Evolutionary conservation across 2,888 invertebrate genomes (phyloP).

Genomic region (Chymomyza procnemis): DNA sequence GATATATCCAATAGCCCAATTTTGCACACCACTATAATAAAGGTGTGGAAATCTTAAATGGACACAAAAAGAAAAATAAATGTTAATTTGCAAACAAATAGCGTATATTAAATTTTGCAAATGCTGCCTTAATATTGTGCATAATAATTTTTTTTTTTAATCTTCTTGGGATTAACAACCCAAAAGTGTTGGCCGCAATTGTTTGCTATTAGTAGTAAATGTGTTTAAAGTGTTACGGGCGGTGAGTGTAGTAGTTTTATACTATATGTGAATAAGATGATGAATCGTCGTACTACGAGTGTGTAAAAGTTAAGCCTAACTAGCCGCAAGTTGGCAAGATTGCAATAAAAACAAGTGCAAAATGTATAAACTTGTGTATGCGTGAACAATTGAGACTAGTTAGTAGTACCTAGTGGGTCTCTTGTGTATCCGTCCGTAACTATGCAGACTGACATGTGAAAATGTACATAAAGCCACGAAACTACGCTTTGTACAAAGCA

Average conservation of each 20-base stretch:
- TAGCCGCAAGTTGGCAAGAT: not conserved
- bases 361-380: not conserved
- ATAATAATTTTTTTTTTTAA: constrained; percentile 14
- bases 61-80: constrained; percentile 38
- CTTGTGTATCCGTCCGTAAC: not conserved
- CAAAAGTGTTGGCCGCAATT: not conserved
- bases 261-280: not conserved
- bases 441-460: not conserved
- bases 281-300: not conserved
- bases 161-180: constrained; percentile 6
- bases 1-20: not conserved
- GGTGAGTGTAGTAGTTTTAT: constrained; percentile 25
- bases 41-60: constrained; percentile 64
- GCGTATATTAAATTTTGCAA: constrained; percentile 22
- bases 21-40: constrained; percentile 46
- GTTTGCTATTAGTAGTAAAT: constrained; percentile 25
- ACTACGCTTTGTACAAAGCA: not conserved
- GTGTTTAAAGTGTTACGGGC: constrained; percentile 34
- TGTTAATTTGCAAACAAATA: constrained; percentile 15
- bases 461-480: not conserved
- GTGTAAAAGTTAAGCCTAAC: not conserved
- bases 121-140: not conserved
- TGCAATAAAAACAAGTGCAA: not conserved
- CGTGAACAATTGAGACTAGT: not conserved
- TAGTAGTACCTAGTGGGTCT: not conserved